Base-by-base conservation (phyloP, 2,888 invertebrate genomes). In the Erebia palarica region DNA sequence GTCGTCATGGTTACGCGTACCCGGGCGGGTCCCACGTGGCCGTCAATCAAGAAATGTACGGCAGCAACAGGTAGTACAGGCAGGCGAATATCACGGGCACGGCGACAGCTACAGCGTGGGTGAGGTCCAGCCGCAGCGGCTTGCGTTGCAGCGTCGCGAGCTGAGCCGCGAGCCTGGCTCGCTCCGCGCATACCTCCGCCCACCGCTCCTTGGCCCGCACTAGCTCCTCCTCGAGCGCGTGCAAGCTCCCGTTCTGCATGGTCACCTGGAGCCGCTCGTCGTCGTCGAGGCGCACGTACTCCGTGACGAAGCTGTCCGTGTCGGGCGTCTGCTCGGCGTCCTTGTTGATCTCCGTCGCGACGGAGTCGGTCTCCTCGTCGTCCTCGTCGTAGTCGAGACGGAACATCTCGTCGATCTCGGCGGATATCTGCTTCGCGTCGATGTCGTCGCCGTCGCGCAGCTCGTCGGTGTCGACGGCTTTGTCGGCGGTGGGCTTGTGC, bases 161-260 rank as follows among this genome's bases (percentile, higher is more conserved):
- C 83, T 96, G 95, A 75, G 94, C 91, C 59, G 94, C 91, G 58
- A 96, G 88, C 69, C 94, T 91, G 70, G 94, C 91, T 79, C 95
- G 95, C 80, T 96, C 96, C 42, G 94, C 94, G 79, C 94, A 91
- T 72, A 94, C 95, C 78, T 94, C 94, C 72, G 95, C 95, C 92
- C 95, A 97, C 78, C 95, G 94, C 85, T 96, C 96, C 83, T 96
- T 96, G 75, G 97, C 94, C 65, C 95, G 92, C 70, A 96, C 95
- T 79, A 97, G 89, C 86, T 97, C 96, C 84, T 96, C 96, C 83
- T 96, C 96, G 36, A 96, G 89, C 80, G 95, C 94, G 81, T 94
- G 93, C 81, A 96, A 86, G 82, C 94, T 90, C 44, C 95, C 94
- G 80, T 91, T 90, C 76, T 89, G 90, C 75, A 92, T 76, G 75